Conservation (phyloP, 2,113 vertebrate genomes). For the Cygnus atratus region DNA sequence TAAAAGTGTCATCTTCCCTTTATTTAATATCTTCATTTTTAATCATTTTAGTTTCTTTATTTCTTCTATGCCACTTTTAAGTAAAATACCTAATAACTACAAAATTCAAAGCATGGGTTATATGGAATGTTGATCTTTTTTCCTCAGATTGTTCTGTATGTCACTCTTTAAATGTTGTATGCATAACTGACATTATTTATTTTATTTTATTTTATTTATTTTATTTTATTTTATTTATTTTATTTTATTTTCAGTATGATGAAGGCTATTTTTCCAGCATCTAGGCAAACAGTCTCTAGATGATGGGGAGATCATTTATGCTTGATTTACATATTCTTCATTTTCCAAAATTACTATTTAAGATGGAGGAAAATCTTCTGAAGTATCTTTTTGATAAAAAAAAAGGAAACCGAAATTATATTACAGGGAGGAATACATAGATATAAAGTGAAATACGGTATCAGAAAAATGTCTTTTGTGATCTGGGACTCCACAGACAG, state of each 20-base stretch:
- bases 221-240: too few species aligned
- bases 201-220: too few species aligned
- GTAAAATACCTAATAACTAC: background rate
- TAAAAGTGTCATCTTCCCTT: background rate
- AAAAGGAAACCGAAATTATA: background rate
- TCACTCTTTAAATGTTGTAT: background rate
- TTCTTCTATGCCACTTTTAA: background rate
- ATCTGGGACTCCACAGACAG: background rate
- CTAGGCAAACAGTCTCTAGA: background rate
- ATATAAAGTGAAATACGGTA: background rate
- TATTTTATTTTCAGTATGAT: background rate
- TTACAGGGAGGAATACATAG: background rate
- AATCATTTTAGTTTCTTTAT: background rate
- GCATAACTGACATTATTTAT: background rate
- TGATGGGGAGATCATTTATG: background rate
- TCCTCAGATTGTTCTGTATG: background rate
- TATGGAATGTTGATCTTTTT: background rate
- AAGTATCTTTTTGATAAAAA: background rate
- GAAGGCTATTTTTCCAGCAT: background rate
- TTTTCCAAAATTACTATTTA: background rate
- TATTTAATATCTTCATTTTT: background rate
- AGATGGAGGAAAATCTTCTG: background rate
- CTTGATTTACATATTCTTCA: background rate
- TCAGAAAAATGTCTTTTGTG: background rate
- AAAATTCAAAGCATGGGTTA: background rate